Evolutionary conservation across 2,888 invertebrate species (phyloP).

Genomic region (Apotomis betuletana): DNA sequence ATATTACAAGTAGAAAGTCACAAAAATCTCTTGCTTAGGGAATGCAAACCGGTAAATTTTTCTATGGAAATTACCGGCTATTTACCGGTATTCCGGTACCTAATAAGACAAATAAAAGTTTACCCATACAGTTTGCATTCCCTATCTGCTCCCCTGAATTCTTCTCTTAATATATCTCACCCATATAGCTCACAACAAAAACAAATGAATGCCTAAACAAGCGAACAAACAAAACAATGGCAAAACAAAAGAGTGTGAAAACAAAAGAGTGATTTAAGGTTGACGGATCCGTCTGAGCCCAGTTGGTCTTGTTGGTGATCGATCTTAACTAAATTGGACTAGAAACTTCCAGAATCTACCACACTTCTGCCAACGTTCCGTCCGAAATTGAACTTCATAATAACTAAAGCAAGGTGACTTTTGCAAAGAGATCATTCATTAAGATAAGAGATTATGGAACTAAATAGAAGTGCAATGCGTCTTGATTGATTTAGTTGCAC

Average conservation of each 20-base stretch:
- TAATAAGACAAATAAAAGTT: too few relatives aligned
- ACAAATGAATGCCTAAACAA: constrained; percentile 43
- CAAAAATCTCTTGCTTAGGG: too few relatives aligned
- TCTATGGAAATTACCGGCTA: too few relatives aligned
- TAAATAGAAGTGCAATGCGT: background rate
- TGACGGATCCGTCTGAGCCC: constrained; percentile 45
- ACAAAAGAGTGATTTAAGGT: constrained; percentile 69
- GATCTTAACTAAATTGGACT: constrained; percentile 73
- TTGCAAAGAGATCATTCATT: background rate
- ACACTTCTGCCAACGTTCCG: background rate
- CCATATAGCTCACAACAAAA: constrained; percentile 45
- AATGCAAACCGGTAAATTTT: too few relatives aligned
- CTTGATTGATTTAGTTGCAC: constrained; percentile 28
- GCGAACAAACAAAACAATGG: constrained; percentile 46
- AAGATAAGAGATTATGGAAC: constrained; percentile 6
- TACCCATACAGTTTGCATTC: too few relatives aligned
- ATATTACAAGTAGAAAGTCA: too few relatives aligned
- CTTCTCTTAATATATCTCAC: constrained; percentile 22
- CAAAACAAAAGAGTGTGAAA: constrained; percentile 17
- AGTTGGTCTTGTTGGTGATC: constrained; percentile 58
- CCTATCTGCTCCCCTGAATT: background rate
- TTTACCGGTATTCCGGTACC: too few relatives aligned
- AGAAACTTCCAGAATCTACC: background rate
- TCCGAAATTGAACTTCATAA: background rate
- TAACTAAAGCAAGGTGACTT: accelerated